Percentiles rank a stretch among this genome's conserved stretches.
Conservation (phyloP, 2,888 invertebrate species). For the Seira ritae region DNA sequence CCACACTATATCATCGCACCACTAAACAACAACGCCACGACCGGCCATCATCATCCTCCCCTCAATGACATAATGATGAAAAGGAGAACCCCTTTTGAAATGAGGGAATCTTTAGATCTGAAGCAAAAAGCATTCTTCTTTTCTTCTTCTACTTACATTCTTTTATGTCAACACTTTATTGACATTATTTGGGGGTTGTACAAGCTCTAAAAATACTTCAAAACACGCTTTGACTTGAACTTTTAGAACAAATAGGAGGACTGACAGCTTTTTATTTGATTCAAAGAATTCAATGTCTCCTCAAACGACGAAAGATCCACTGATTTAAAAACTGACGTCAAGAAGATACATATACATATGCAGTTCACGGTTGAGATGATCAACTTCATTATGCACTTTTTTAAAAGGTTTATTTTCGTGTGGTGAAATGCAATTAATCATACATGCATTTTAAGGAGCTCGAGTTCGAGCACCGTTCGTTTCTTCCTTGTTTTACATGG, state of each 20-base stretch:
- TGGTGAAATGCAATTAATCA: neutral
- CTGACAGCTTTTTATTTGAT: neutral
- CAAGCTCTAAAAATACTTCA: neutral
- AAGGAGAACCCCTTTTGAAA: neutral
- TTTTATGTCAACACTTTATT: neutral
- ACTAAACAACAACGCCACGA: no score
- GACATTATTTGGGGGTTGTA: neutral
- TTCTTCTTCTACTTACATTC: neutral
- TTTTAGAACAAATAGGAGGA: neutral
- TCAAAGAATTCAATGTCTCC: neutral
- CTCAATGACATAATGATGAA: slow-evolving; percentile 5
- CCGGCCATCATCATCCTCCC: neutral
- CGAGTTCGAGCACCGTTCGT: neutral
- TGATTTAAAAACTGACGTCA: neutral
- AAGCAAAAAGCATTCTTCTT: neutral
- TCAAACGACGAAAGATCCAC: neutral
- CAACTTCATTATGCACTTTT: slow-evolving; percentile 1
- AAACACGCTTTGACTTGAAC: neutral
- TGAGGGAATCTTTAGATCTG: neutral
- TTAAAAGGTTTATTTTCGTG: neutral
- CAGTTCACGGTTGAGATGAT: slow-evolving; percentile 4
- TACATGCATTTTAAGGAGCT: slow-evolving; percentile 4
- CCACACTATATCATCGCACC: no score
- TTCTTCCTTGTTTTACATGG: neutral
- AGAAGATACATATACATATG: no score